Base-by-base conservation (phyloP, 2,797 vertebrate species). In the Anableps anableps region DNA sequence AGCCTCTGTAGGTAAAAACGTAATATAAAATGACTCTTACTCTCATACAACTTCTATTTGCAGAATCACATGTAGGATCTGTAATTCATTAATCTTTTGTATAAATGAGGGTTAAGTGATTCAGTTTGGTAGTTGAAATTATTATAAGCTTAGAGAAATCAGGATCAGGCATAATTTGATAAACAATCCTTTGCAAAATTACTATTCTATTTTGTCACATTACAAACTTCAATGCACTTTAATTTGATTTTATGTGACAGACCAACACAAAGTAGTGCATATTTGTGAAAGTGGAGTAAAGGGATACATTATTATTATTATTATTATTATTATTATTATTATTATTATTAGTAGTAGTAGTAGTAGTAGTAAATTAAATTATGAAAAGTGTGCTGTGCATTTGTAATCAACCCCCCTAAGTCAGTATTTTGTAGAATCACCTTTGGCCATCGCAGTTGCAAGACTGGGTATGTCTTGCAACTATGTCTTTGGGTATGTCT, bases 1-100 rank as follows among this genome's bases (percentile, higher is more conserved):
- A 78, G 96, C 91, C 82, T 96, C 99, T 99, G 93, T 58, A 13
- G 29, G 83, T 53, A 83, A 41, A 68, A 31, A 74, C 8, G 82
- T 58, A 7, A 72, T 70, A 26, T 5, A 43, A 43, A 80, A 78
- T 41, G 0, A 14, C 31, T 70, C 43, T 70, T 66, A 68, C 16
- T 47, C 4, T 11, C 21, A 64, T 76, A 48, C 66, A 72, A 43
- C 71, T 21, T 21, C 5, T 31, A 72, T 71, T 8, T 29, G 23
- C 68, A n/a, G 26, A 71, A 29, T 47, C 7, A 29, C 41, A 71
- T 17, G 3, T 29, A 29, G 66, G 38, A n/a, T 70, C 21, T 70
- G 23, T n/a, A 70, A 70, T 43, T 10, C 23, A 14, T n/a, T 70
- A 16, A 45, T 16, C 1, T 70, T 26, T 43, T 43, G 38, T n/a